Conservation (phyloP, 1,140 invertebrate genomes). For the Drosophila sulfurigaster region DNA sequence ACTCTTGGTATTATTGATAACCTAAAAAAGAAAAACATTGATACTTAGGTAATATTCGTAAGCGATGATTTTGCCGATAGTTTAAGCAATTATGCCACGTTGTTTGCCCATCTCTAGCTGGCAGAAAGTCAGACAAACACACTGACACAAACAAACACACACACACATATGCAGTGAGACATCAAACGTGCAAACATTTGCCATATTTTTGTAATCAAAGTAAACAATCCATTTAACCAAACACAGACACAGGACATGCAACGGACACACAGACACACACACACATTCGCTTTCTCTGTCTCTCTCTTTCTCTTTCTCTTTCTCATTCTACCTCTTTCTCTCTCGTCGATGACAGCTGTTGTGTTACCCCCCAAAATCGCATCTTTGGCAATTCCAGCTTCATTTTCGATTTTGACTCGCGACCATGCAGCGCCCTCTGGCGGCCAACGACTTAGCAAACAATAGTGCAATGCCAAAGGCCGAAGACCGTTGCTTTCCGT, state of each 20-base stretch:
- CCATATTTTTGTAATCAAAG: constrained; percentile 83
- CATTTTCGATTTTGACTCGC: constrained; percentile 45
- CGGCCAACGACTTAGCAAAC: constrained; percentile 61
- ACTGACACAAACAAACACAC: constrained; percentile 26
- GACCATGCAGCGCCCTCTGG: constrained; percentile 40
- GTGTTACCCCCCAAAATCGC: constrained; percentile 31
- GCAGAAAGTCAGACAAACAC: constrained; percentile 9
- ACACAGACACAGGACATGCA: constrained; percentile 52
- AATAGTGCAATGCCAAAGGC: constrained; percentile 20
- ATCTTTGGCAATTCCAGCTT: constrained; percentile 71
- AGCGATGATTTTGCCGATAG: not conserved
- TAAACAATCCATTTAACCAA: constrained; percentile 81
- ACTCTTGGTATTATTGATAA: too few relatives aligned
- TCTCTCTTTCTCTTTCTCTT: not conserved
- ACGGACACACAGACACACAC: constrained; percentile 22
- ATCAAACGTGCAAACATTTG: constrained; percentile 78
- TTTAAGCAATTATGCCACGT: constrained; percentile 14
- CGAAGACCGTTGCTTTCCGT: not conserved
- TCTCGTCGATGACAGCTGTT: constrained; percentile 22
- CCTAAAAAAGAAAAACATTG: too few relatives aligned
- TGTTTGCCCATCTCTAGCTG: constrained; percentile 16
- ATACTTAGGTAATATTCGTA: too few relatives aligned
- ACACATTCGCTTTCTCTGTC: constrained; percentile 29
- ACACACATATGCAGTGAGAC: constrained; percentile 53
- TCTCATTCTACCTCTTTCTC: not conserved